These are phyloP conservation scores for Drosophila incognita DNA, from an alignment of 2,888 invertebrate species.

Conservation along the genomic window DNA sequence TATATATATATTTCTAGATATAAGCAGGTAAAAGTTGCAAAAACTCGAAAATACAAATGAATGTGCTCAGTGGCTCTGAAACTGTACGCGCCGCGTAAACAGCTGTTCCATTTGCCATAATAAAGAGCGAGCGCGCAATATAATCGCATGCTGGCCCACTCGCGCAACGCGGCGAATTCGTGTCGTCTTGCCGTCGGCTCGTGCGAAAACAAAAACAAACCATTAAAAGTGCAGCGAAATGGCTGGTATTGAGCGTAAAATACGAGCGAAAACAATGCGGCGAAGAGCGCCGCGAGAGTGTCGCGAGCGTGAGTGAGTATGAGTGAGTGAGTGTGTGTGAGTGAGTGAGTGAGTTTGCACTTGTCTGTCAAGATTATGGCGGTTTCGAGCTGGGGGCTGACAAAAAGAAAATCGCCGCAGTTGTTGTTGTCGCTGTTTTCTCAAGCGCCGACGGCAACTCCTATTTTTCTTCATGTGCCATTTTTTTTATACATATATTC, in stretches of 20 bases:
- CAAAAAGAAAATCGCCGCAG: constrained; percentile 54
- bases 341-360: constrained; percentile 58
- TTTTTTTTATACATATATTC: constrained; percentile 30
- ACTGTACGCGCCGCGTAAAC: constrained; percentile 59
- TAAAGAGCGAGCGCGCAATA: constrained; percentile 48
- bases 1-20: neutral
- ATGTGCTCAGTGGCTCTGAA: constrained; percentile 39
- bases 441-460: constrained; percentile 79
- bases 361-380: constrained; percentile 81
- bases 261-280: constrained; percentile 80
- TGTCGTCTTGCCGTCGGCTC: constrained; percentile 30
- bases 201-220: constrained; percentile 75
- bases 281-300: constrained; percentile 44
- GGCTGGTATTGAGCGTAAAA: constrained; percentile 70
- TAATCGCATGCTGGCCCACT: constrained; percentile 56
- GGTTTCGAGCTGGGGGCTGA: constrained; percentile 59
- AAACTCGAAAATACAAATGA: constrained; percentile 19
- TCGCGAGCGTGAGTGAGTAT: constrained; percentile 19
- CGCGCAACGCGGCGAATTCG: constrained; percentile 66
- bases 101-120: constrained; percentile 74
- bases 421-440: constrained; percentile 36
- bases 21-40: constrained; percentile 23
- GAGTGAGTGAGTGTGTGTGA: constrained; percentile 20
- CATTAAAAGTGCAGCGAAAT: constrained; percentile 72
- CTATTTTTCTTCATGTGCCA: constrained; percentile 81